Evolutionary conservation across 2,113 vertebrate species (phyloP), one percentile per base, ranked within the genome.

Genomic region (Rattus rattus): DNA sequence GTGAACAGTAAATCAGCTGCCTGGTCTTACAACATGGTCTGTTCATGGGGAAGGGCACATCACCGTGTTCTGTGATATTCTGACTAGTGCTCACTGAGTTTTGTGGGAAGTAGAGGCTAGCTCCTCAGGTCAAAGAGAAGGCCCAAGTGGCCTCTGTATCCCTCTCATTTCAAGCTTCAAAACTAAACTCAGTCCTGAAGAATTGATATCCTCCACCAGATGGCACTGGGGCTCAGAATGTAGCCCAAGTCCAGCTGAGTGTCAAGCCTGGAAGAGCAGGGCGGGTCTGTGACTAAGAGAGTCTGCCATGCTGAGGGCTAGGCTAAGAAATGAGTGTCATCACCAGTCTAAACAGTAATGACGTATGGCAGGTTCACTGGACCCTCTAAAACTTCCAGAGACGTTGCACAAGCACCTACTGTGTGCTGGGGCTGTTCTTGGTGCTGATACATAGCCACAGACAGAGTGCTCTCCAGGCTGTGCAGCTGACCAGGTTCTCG

Each of bases 41-140:
- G 22, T 24, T 36, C 54, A 0, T 1, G 4, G 81, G 43, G 17
- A 16, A 56, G 26, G 4, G 1, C 4, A 1, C 2, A 1, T 12
- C 22, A 3, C 11, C 26, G 1, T 1, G 1, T 30, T 33, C 36
- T 0, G 1, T 24, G 7, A 0, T 0, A 0, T 8, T 47, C 28
- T 7, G 26, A 1, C 13, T 0, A 14, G 22, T 36, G 47, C 59
- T 24, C 5, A 24, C 33, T 54, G 81, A 30, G 28, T 36, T 30
- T 84, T 65, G 2, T 30, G 24, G 26, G 81, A 43, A 43, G 43
- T 43, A 63, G 81, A 65, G n/a, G 7, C 59, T 43, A 16, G 59
- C 81, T 43, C 24, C 59, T 84, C 14, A 1, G 24, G 59, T 63
- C 13, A 63, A 63, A 63, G 14, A 43, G n/a, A 43, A 84, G n/a